These are phyloP conservation scores for Balaenoptera acutorostrata DNA, from an alignment of 2,113 vertebrate genomes.

Conservation along the genomic window DNA sequence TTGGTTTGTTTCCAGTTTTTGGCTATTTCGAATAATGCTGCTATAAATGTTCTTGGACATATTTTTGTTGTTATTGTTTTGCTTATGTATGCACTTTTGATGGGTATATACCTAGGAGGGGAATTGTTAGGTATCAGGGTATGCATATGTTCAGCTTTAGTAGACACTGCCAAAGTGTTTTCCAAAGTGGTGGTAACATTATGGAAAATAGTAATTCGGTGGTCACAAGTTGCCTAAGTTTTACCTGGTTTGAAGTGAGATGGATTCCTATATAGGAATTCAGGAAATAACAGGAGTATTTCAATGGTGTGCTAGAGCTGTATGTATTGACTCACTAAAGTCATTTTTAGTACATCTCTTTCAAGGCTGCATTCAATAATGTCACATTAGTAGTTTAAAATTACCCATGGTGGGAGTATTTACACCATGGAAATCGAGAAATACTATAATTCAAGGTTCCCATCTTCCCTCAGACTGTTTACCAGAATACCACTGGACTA, in stretches of 20 bases:
- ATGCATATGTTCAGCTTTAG: neutral
- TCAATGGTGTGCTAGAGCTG: neutral
- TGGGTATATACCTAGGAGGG: neutral
- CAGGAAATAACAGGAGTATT: neutral
- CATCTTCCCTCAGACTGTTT: neutral
- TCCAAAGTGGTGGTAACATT: neutral
- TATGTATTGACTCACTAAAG: neutral
- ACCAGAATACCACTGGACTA: neutral
- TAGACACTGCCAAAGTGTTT: neutral
- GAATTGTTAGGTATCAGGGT: neutral
- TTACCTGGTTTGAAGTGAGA: neutral
- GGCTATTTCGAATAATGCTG: neutral
- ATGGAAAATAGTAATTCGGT: neutral
- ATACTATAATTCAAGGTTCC: neutral
- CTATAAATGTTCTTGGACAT: neutral
- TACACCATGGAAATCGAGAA: neutral
- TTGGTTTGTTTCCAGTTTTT: neutral
- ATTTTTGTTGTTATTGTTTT: neutral
- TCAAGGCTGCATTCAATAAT: neutral
- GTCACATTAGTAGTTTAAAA: neutral
- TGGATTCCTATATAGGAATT: neutral
- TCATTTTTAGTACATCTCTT: neutral
- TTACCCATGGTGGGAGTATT: neutral
- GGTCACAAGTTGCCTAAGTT: neutral
- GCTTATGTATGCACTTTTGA: neutral